Evolutionary conservation across 2,113 vertebrate genomes (phyloP).

Genomic region (Galbula dea): DNA sequence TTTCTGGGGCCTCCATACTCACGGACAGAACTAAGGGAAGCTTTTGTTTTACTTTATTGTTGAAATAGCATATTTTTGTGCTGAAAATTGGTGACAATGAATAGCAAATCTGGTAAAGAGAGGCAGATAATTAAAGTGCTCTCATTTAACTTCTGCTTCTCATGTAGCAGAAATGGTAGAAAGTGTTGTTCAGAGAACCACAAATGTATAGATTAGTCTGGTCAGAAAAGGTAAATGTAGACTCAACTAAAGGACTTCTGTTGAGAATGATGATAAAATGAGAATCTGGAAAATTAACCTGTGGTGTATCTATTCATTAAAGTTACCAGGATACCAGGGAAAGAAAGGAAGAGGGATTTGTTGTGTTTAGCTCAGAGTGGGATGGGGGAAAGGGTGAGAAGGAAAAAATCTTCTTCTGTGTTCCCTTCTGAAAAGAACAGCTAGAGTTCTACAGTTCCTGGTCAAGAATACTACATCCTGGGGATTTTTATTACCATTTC

Average conservation of each 20-base stretch:
- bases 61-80: background rate
- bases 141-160: background rate
- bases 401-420: background rate
- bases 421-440: background rate
- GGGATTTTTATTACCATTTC: background rate
- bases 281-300: background rate
- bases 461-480: background rate
- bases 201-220: background rate
- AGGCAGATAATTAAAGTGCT: background rate
- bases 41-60: background rate
- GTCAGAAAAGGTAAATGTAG: background rate
- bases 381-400: rapidly evolving
- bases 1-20: background rate
- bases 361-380: background rate
- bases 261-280: background rate
- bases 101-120: background rate
- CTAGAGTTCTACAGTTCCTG: background rate
- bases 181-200: background rate
- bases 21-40: background rate
- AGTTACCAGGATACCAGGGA: background rate
- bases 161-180: background rate
- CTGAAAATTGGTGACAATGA: background rate
- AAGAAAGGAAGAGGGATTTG: background rate
- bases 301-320: background rate
- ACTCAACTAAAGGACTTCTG: background rate